Base-by-base conservation (phyloP, 2,888 invertebrate genomes). In the Mesopsocus fuscifrons region DNA sequence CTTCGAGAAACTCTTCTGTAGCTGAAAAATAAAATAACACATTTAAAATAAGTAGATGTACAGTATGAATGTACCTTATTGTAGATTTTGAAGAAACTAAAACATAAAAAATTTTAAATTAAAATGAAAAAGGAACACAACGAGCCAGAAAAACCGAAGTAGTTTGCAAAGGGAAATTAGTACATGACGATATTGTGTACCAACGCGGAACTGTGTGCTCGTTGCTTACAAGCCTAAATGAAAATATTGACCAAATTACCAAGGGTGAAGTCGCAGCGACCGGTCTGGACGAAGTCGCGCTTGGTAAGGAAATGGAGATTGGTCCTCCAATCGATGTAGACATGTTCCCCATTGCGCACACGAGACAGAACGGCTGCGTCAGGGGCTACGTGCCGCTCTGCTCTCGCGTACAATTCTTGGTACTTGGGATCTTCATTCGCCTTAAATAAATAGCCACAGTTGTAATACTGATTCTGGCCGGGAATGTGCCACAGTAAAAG, bases 321-420 rank as follows among this genome's bases (percentile, higher is more conserved):
- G 8, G 80, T 73, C 54, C 76, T 77, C 81, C 88, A 85, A 54
- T 87, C 85, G 41, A 89, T 72, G 46, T 78, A 68, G 8, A 78
- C 78, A 52, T 87, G 83, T 2, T 71, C 67, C 1, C 78, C 72
- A 0, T 59, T 55, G 42, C 76, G 70, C 0, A 87, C 74, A 1
- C 69, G 65, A 2, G 63, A 56, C 3, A 87, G 60, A 2, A 64
- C 51, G 2, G 62, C 57, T 1, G 58, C 55, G 2, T 64, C 58
- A 1, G 61, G 56, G 38, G 65, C 52, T 20, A 67, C 65, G 50
- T 68, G 66, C 15, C 63, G 56, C 8, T 60, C 59, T 0, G 77
- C 75, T 1, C 68, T 66, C 34, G 70, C 64, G 45, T 77, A 63
- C 17, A 82, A 59, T 4, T 60, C 54, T 31, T 60, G 56, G 49